Percentiles rank a stretch among this genome's conserved stretches.
Evolutionary conservation across 2,888 invertebrate genomes (phyloP).

Genomic region (Frankliniella intonsa): DNA sequence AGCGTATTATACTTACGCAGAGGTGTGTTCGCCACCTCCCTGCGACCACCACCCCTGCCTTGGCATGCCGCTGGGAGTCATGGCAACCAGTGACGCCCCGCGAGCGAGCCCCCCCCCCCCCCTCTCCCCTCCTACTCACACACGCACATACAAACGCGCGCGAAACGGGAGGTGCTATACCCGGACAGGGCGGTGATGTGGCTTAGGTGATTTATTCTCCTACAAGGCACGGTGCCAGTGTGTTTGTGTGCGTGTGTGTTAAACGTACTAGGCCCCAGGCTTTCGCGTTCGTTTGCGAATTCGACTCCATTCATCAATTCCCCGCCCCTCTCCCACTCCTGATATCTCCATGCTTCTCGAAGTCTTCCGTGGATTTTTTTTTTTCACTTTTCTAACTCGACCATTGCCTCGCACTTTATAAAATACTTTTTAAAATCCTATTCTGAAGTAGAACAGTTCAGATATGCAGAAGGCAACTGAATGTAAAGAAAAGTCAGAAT

Average conservation of each 20-base stretch:
- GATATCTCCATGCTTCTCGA: background rate
- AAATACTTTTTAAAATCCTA: too few species aligned
- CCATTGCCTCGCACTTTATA: too few species aligned
- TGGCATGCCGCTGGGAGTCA: background rate
- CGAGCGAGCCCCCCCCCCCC: too few species aligned
- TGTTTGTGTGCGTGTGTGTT: background rate
- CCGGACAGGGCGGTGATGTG: conserved; percentile 21
- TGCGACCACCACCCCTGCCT: background rate
- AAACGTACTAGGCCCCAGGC: background rate
- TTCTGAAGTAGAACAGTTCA: too few species aligned
- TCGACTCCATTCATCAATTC: conserved; percentile 16
- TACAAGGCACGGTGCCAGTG: background rate
- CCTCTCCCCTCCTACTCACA: too few species aligned
- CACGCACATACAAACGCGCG: background rate
- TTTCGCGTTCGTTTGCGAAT: background rate
- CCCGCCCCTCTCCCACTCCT: background rate
- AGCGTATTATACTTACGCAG: too few species aligned
- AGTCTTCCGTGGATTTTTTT: too few species aligned
- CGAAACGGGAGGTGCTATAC: background rate
- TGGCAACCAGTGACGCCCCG: background rate
- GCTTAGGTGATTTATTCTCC: background rate
- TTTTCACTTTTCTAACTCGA: too few species aligned
- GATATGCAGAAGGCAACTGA: too few species aligned
- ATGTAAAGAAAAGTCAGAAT: too few species aligned
- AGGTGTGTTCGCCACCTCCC: background rate